Evolutionary conservation across 2,888 invertebrate genomes (phyloP).

Genomic region (Drosophila affinis): DNA sequence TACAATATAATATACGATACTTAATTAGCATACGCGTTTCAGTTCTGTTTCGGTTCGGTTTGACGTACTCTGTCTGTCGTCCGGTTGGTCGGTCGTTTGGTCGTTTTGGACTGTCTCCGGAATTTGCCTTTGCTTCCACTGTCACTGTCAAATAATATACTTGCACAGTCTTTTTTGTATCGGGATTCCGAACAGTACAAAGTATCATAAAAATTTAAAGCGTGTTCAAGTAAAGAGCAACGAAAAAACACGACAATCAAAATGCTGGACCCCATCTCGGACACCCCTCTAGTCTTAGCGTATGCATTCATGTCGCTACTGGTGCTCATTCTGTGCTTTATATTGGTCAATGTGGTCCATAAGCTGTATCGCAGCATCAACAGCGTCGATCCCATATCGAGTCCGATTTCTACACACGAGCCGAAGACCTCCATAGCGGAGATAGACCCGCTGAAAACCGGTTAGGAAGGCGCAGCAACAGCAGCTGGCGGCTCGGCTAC

Average conservation of each 20-base stretch:
- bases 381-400: slow-evolving; percentile 25
- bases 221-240: not conserved
- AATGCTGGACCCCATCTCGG: slow-evolving; percentile 80
- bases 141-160: slow-evolving; percentile 2
- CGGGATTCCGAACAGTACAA: not conserved
- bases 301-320: slow-evolving; percentile 82
- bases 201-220: not conserved
- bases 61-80: not conserved
- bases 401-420: slow-evolving; percentile 26
- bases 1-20: not conserved
- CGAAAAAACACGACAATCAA: slow-evolving; percentile 3
- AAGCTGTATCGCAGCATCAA: slow-evolving; percentile 74
- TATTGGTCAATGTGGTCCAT: slow-evolving; percentile 82
- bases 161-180: not conserved
- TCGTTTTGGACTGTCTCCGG: no score
- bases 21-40: slow-evolving; percentile 65
- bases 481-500: slow-evolving; percentile 14
- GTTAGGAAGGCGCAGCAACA: slow-evolving; percentile 42
- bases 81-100: no score
- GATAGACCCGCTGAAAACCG: slow-evolving; percentile 69
- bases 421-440: slow-evolving; percentile 62
- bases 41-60: not conserved
- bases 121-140: slow-evolving; percentile 1
- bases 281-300: slow-evolving; percentile 81
- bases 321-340: slow-evolving; percentile 81